Evolutionary conservation across 2,113 vertebrate genomes (phyloP).

Genomic region (Gallinago media): DNA sequence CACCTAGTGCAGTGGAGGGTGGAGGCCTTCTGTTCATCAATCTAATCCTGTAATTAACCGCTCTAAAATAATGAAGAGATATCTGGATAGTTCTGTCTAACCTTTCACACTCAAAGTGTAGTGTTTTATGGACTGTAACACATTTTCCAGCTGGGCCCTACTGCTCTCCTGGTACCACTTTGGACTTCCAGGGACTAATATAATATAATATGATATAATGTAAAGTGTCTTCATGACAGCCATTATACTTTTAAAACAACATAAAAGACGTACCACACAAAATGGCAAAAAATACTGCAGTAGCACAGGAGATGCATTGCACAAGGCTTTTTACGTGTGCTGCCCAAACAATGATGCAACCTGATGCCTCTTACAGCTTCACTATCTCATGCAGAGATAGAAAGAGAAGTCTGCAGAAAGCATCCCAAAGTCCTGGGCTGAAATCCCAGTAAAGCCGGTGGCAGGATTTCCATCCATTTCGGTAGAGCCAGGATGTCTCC

Average conservation of each 20-base stretch:
- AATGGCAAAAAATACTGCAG: neutral
- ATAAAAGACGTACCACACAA: neutral
- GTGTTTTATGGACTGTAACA: neutral
- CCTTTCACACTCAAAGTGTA: neutral
- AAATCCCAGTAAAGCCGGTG: slow-evolving; percentile 35
- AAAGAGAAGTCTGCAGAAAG: neutral
- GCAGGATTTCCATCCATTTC: slow-evolving; percentile 24
- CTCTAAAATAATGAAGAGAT: neutral
- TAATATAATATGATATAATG: neutral
- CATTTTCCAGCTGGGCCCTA: neutral
- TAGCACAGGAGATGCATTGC: neutral
- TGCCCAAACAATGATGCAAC: neutral
- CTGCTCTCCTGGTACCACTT: neutral
- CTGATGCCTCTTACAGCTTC: slow-evolving; percentile 19
- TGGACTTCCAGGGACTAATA: slow-evolving; percentile 13
- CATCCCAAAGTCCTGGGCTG: slow-evolving; percentile 46
- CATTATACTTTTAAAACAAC: neutral
- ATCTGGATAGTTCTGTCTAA: neutral
- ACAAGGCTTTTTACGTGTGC: neutral
- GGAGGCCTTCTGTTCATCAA: neutral
- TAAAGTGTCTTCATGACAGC: neutral
- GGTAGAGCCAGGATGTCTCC: neutral
- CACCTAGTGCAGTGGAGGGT: neutral
- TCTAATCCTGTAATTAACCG: neutral
- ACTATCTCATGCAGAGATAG: neutral